Percentiles rank a stretch among this genome's conserved stretches.
Conservation (phyloP, 2,113 vertebrate genomes). For the Laticauda colubrina region DNA sequence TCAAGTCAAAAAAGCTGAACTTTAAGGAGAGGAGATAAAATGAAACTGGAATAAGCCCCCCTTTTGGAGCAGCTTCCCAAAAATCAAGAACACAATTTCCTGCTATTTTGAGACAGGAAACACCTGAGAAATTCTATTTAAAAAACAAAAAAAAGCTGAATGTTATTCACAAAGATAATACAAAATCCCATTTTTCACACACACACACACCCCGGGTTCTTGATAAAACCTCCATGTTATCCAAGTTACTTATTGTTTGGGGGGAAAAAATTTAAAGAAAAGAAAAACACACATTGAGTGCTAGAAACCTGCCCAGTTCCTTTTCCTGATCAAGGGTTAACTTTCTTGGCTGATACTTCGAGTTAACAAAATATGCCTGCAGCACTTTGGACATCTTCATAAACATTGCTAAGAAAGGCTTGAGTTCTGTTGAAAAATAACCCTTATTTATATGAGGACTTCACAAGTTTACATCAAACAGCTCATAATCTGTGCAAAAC, state of each 20-base stretch:
- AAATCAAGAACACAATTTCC: not conserved
- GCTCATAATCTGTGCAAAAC: not conserved
- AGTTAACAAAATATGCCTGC: not conserved
- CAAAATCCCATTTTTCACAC: not conserved
- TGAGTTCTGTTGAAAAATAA: not conserved
- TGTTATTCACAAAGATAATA: not conserved
- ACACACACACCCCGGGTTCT: not conserved
- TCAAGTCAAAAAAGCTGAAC: not conserved
- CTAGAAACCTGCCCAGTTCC: not conserved
- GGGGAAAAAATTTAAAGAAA: not conserved
- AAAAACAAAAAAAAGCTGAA: not conserved
- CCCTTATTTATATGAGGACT: not conserved
- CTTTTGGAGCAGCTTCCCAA: not conserved
- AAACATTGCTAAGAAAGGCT: not conserved
- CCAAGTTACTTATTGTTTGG: not conserved
- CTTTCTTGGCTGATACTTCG: not conserved
- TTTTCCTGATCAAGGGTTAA: not conserved
- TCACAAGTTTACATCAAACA: constrained; percentile 11
- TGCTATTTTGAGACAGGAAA: not conserved
- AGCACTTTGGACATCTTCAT: not conserved
- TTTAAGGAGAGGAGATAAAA: not conserved
- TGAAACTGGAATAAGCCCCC: not conserved
- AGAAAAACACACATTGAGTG: not conserved
- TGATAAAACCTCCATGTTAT: not conserved
- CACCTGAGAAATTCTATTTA: not conserved